Percentiles rank a stretch among this genome's conserved stretches.
Conservation (phyloP, 2,888 invertebrate species). For the Helleia helle region DNA sequence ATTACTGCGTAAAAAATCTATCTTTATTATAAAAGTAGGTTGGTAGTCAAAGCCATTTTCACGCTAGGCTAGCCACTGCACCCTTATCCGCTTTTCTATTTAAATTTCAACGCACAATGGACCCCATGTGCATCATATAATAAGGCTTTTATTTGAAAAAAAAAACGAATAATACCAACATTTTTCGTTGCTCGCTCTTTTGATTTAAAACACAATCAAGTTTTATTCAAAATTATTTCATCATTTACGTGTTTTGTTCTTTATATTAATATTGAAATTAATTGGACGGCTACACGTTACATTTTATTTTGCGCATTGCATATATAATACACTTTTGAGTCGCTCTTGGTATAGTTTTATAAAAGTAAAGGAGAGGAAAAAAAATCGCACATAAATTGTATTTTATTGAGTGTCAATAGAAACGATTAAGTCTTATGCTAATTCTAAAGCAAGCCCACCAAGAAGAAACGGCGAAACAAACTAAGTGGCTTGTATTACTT, state of each 20-base stretch:
- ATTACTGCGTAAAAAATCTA: not conserved
- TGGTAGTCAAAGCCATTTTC: constrained; percentile 6
- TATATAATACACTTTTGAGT: too few species aligned
- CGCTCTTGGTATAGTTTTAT: too few species aligned
- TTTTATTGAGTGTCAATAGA: too few species aligned
- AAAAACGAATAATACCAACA: constrained; percentile 1
- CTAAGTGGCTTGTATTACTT: too few species aligned
- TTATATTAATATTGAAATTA: too few species aligned
- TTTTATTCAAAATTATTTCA: not conserved
- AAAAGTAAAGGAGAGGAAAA: too few species aligned
- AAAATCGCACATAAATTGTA: too few species aligned
- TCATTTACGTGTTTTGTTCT: not conserved
- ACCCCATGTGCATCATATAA: constrained; percentile 7
- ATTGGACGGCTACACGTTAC: too few species aligned
- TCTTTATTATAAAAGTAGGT: constrained; percentile 1
- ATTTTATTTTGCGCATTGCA: too few species aligned
- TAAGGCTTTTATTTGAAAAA: constrained; percentile 1
- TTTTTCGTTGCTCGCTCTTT: not conserved
- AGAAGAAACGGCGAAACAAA: too few species aligned
- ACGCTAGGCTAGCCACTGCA: constrained; percentile 6
- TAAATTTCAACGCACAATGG: constrained; percentile 8
- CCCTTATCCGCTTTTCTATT: constrained; percentile 8
- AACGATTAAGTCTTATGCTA: too few species aligned
- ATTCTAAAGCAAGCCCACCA: too few species aligned
- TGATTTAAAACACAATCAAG: constrained; percentile 1